phyloP scores from a whole-genome alignment of 1,140 invertebrate species.

The Hyles euphorbiae region DNA sequence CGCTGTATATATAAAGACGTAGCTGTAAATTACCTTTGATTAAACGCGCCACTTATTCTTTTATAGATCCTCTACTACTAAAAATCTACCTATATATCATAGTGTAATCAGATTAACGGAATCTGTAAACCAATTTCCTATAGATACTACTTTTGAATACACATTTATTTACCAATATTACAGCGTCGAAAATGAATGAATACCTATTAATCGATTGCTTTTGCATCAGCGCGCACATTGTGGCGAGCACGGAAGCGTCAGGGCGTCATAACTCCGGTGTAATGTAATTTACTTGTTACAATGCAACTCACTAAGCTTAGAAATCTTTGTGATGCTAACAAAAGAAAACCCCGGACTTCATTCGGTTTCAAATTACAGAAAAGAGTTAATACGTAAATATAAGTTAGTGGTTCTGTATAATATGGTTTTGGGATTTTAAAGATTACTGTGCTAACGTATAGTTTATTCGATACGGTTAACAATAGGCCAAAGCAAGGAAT shows the following conservation, averaged over 20 bases:
- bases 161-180: too few species aligned
- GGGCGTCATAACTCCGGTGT: conserved; percentile 43
- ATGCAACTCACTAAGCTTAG: conserved; percentile 36
- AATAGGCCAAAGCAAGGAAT: too few species aligned
- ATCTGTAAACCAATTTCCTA: too few species aligned
- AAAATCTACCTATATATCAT: too few species aligned
- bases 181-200: conserved; percentile 1
- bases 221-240: conserved; percentile 62
- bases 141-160: too few species aligned
- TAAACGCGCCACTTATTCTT: too few species aligned
- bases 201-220: conserved; percentile 31
- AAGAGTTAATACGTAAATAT: conserved; percentile 21
- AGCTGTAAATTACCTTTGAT: too few species aligned
- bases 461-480: too few species aligned
- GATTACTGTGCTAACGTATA: background rate
- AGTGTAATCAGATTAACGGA: too few species aligned
- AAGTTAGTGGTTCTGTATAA: conserved; percentile 6
- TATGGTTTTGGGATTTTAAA: background rate
- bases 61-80: too few species aligned
- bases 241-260: conserved; percentile 49
- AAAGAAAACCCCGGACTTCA: conserved; percentile 45
- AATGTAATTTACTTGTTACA: conserved; percentile 55
- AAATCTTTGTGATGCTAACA: conserved; percentile 54
- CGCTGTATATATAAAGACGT: too few species aligned
- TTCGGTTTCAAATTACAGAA: conserved; percentile 55